Evolutionary conservation across 2,888 invertebrate species (phyloP), one percentile per base, ranked within the genome.

Genomic region (Meta bourneti): DNA sequence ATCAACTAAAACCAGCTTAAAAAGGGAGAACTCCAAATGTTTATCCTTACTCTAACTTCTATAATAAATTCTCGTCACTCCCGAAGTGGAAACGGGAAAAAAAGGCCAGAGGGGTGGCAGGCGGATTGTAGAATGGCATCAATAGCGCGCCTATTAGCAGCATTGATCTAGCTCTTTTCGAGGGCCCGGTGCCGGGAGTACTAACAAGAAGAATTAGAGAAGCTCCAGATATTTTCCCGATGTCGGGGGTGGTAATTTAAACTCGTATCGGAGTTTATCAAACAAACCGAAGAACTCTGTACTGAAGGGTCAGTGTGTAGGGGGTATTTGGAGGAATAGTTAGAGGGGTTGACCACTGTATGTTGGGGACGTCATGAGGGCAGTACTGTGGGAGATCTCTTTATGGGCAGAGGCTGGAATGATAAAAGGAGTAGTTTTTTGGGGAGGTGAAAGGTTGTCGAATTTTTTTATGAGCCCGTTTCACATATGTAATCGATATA

Each of bases 161-260:
- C 82, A 87, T 91, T 87, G 87, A 91, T 91, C 91, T 70, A 19
- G 80, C 51, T 74, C 74, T 48, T 69, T 88, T 48, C 75, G 19
- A 72, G 78, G 61, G 79, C 77, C 72, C n/a, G 79, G 72, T 51
- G 78, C 87, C n/a, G 72, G 72, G 82, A 91, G 87, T 61, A 86
- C 90, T 90, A 90, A 90, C 90, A 90, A 90, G 90, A 90, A 51
- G 89, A 90, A 90, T 90, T 90, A 90, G 89, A 84, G 84, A 72
- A 78, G 84, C 89, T 89, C 83, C 54, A 90, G 89, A 84, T 79
- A 90, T 79, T 90, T 90, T 77, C 6, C 78, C 77, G 89, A 71
- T 89, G 83, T 70, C 54, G 78, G 83, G n/a, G 78, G 89, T 84
- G 84, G 89, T 90, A 90, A 90, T 90, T 90, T 90, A 90, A 90